phyloP scores from a whole-genome alignment of 35 echinoderm and acorn worm genomes.

The Heliocidaris erythrogramma region DNA sequence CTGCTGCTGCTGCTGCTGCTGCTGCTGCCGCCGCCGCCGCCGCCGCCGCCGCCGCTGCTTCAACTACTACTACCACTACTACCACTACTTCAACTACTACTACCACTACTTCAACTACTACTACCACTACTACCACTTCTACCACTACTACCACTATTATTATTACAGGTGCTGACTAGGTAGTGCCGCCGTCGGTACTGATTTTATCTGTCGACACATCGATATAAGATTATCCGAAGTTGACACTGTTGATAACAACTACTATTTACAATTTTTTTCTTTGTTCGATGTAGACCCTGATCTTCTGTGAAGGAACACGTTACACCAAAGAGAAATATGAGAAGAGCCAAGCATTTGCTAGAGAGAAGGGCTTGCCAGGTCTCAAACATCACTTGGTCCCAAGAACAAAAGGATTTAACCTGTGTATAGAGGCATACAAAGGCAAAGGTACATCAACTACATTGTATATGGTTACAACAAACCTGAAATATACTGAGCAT shows the following conservation, averaged over 20 bases:
- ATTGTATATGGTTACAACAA: no score
- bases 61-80: not conserved
- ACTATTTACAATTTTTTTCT: not conserved
- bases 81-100: not conserved
- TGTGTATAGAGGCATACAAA: constrained; percentile 76
- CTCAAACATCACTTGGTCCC: constrained; percentile 82
- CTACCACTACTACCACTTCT: no score
- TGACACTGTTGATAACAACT: no score
- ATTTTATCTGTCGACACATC: no score
- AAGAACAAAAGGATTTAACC: constrained; percentile 82
- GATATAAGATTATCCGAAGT: no score
- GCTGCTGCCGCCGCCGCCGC: no score
- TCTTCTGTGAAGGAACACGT: constrained; percentile 90
- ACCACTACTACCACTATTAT: no score
- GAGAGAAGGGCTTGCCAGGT: constrained; percentile 66
- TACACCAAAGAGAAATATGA: constrained; percentile 83
- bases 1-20: no score
- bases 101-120: no score
- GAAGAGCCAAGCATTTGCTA: constrained; percentile 76
- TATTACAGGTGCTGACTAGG: no score
- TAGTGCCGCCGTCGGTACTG: no score
- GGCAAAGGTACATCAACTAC: constrained; percentile 62
- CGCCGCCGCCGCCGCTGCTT: no score
- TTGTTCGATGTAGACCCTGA: constrained; percentile 61
- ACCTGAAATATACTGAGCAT: not conserved